A percentile compares a stretch with the other conserved stretches of the same genome.
phyloP scores from a whole-genome alignment of 2,113 vertebrate species.

The Gopherus evgoodei region DNA sequence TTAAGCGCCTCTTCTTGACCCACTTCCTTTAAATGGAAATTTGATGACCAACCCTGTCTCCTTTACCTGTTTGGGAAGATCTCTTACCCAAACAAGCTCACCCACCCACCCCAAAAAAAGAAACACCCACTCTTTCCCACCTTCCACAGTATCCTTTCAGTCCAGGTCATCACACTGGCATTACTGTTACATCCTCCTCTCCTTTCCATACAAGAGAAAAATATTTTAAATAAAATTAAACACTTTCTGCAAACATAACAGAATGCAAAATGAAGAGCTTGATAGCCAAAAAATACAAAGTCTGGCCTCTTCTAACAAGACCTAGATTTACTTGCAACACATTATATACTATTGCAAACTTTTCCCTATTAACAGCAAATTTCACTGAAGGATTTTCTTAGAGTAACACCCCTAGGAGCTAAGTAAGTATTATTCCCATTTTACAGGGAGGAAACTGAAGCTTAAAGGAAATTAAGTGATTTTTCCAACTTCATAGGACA shows the following conservation, averaged over 20 bases:
- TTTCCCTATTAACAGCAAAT: background rate
- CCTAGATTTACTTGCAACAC: background rate
- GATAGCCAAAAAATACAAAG: background rate
- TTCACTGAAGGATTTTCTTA: background rate
- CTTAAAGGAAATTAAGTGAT: background rate
- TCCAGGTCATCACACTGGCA: background rate
- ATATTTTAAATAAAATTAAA: background rate
- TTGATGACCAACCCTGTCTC: background rate
- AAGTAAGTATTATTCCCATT: background rate
- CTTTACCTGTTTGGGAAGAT: background rate
- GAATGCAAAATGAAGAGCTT: background rate
- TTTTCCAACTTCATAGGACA: background rate
- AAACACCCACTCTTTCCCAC: background rate
- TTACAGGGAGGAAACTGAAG: background rate
- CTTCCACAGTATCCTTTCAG: background rate
- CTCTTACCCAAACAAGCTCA: background rate
- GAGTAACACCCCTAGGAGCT: background rate
- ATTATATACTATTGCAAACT: background rate
- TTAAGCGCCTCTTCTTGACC: background rate
- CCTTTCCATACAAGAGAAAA: background rate
- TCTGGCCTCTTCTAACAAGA: background rate
- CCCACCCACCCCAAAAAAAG: no score
- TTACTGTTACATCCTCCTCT: background rate
- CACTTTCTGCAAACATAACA: background rate
- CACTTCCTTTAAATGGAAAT: background rate